Percentiles rank a stretch among this genome's conserved stretches.
Conservation (phyloP, 2,797 vertebrate genomes). For the Jordanella pulchra region DNA sequence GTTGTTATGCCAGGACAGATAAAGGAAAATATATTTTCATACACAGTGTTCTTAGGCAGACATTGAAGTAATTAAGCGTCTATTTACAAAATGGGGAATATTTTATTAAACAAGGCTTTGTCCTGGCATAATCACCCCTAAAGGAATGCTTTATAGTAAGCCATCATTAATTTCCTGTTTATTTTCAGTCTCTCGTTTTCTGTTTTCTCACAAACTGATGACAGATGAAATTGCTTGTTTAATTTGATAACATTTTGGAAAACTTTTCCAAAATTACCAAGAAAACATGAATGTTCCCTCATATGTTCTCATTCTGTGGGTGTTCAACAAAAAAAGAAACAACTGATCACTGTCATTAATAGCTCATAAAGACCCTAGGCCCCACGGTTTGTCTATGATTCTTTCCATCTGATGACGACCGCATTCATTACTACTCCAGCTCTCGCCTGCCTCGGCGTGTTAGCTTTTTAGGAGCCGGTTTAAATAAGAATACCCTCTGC, state of each 20-base stretch:
- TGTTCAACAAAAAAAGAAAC: conserved; percentile 23
- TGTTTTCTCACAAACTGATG: neutral
- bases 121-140: neutral
- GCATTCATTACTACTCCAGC: conserved; percentile 25
- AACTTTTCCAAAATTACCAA: neutral
- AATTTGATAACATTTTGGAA: conserved; percentile 3
- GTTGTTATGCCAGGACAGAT: neutral
- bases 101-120: neutral
- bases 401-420: conserved; percentile 26
- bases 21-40: neutral
- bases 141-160: neutral
- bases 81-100: neutral
- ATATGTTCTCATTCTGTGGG: conserved; percentile 3
- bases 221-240: neutral
- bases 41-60: neutral
- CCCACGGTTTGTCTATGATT: conserved; percentile 42
- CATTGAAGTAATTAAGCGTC: neutral
- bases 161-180: neutral
- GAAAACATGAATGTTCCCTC: neutral
- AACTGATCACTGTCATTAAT: conserved; percentile 44
- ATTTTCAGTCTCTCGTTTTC: neutral
- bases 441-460: conserved; percentile 30
- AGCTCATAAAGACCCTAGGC: conserved; percentile 24
- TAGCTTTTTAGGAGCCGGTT: neutral
- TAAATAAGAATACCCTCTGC: conserved; percentile 22